Base-by-base conservation (phyloP, 2,888 invertebrate species). In the Hartigia nigra region DNA sequence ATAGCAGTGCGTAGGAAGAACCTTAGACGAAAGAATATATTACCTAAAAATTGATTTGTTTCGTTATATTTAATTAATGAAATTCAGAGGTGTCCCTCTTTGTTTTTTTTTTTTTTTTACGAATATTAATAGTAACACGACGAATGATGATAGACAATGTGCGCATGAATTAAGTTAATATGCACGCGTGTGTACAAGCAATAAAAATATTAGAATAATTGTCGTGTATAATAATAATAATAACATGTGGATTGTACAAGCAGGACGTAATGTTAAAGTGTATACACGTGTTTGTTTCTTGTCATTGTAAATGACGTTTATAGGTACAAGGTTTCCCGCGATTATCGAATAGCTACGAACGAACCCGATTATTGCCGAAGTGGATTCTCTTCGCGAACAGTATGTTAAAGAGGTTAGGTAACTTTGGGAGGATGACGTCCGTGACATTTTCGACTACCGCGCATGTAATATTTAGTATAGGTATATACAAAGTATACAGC, bases 401-500 rank as follows among this genome's bases (percentile, higher is more conserved):
- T 55, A 55, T 23, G 55, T 55, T 23, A 23, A 55, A 55, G 55
- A 55, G 55, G 55, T 55, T 55, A 55, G 9, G 55, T 23, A 23
- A 5, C 23, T 2, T 55, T 23, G 23, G 14, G 55, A 55, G 55
- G 23, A 23, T 55, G 23, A 55, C 55, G 55, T 23, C 9, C 55
- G 55, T 55, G 55, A 55, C 23, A 55, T 23, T 55, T 55, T 55
- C 55, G 55, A 55, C 55, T 55, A 55, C 9, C 39, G 55, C 55
- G 55, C 9, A 9, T 55, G 23, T 55, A 31, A 31, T 31, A 72
- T 84, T 82, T 82, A 83, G 83, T 85, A 86, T 82, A 85, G 83
- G 80, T 87, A 87, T 86, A 83, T 87, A 87, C 87, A 87, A 86
- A 85, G 87, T 87, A 83, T 87, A 87, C 87, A 87, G 82, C 76